These are phyloP conservation scores for Polylopha cassiicola DNA, from an alignment of 2,888 invertebrate species.

Conservation along the genomic window DNA sequence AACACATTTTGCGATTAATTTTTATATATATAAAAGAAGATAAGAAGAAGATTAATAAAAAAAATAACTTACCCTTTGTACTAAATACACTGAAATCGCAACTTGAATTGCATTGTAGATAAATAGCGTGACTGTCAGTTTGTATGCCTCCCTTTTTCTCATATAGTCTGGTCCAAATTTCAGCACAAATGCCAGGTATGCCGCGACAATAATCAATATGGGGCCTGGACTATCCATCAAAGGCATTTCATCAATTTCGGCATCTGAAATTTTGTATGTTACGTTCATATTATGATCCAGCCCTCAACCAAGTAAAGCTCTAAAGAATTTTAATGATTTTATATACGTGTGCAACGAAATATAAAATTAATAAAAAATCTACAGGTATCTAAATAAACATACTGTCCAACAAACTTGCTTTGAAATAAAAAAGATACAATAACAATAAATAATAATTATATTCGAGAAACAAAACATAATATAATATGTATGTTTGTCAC, in stretches of 20 bases:
- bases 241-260: constrained; percentile 82
- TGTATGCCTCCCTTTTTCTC: constrained; percentile 89
- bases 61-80: constrained; percentile 83
- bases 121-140: constrained; percentile 84
- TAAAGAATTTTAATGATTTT: no score
- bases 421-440: no score
- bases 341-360: no score
- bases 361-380: no score
- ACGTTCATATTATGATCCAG: no score
- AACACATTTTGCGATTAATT: no score
- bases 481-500: not conserved
- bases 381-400: no score
- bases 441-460: not conserved
- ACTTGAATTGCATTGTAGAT: constrained; percentile 94
- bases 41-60: no score
- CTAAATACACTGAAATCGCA: constrained; percentile 87
- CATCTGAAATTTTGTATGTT: no score
- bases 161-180: constrained; percentile 89
- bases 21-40: no score
- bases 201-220: constrained; percentile 82
- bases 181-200: constrained; percentile 85
- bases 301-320: no score
- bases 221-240: constrained; percentile 87
- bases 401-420: no score
- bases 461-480: not conserved